A percentile compares a stretch with the other conserved stretches of the same genome.
phyloP scores from a whole-genome alignment of 2,113 vertebrate genomes.

The Charina bottae region DNA sequence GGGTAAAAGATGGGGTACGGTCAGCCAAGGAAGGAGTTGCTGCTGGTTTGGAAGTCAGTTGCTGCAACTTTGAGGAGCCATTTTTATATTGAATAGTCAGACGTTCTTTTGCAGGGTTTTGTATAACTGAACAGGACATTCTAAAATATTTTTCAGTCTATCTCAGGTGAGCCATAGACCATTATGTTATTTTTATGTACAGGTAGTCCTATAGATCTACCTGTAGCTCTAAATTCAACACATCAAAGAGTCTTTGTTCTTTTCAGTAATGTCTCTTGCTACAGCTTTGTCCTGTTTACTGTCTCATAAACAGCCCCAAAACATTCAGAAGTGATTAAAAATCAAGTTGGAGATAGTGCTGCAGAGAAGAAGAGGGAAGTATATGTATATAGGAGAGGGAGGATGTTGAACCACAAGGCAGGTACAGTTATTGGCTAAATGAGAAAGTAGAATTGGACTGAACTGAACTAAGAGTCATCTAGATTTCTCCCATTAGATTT shows the following conservation, averaged over 20 bases:
- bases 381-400: not conserved
- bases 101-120: not conserved
- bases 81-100: not conserved
- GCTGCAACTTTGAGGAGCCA: not conserved
- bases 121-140: not conserved
- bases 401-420: not conserved
- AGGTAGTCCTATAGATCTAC: no score
- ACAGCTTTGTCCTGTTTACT: not conserved
- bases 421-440: not conserved
- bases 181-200: not conserved
- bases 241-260: not conserved
- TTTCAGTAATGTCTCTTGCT: not conserved
- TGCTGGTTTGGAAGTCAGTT: not conserved
- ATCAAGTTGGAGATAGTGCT: not conserved
- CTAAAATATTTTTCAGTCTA: not conserved
- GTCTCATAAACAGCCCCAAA: not conserved
- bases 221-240: not conserved
- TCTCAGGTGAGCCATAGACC: not conserved
- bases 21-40: accelerated
- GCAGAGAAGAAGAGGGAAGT: not conserved
- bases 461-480: not conserved
- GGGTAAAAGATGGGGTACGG: not conserved
- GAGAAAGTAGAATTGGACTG: not conserved
- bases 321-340: not conserved
- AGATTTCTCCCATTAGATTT: not conserved